Evolutionary conservation across 2,797 vertebrate species (phyloP).

Genomic region (Manis crassicaudata): DNA sequence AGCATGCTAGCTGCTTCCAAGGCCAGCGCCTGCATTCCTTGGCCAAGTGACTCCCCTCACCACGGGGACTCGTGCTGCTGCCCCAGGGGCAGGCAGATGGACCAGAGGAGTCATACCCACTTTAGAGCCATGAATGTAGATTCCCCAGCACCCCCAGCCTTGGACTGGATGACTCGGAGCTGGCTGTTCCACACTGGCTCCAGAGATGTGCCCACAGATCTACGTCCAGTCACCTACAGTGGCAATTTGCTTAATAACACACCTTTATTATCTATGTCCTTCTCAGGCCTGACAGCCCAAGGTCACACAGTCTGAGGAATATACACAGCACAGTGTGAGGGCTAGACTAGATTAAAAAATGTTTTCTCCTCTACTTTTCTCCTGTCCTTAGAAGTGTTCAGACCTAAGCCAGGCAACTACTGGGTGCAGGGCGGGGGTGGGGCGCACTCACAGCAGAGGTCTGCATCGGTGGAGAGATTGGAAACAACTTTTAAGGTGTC

Average conservation of each 20-base stretch:
- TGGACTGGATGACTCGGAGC: neutral
- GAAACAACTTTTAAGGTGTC: neutral
- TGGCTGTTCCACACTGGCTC: neutral
- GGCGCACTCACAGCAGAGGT: neutral
- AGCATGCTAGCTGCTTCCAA: fast-evolving
- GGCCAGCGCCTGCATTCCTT: neutral
- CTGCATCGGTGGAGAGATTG: neutral
- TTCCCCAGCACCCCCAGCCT: neutral
- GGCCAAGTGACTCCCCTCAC: fast-evolving
- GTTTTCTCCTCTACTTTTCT: neutral
- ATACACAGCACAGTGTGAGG: neutral
- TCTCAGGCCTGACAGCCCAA: neutral
- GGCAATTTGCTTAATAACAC: neutral
- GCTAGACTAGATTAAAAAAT: neutral
- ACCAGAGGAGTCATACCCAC: neutral
- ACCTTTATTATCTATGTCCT: neutral
- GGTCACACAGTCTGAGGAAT: neutral
- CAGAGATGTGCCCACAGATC: neutral
- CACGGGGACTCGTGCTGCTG: neutral
- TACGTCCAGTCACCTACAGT: neutral
- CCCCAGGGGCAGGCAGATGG: neutral
- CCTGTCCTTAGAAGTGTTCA: neutral
- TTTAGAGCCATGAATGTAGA: too few species aligned
- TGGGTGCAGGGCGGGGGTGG: neutral
- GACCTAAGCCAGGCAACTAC: neutral